phyloP scores from a whole-genome alignment of 2,797 vertebrate species.

The Scyliorhinus canicula region DNA sequence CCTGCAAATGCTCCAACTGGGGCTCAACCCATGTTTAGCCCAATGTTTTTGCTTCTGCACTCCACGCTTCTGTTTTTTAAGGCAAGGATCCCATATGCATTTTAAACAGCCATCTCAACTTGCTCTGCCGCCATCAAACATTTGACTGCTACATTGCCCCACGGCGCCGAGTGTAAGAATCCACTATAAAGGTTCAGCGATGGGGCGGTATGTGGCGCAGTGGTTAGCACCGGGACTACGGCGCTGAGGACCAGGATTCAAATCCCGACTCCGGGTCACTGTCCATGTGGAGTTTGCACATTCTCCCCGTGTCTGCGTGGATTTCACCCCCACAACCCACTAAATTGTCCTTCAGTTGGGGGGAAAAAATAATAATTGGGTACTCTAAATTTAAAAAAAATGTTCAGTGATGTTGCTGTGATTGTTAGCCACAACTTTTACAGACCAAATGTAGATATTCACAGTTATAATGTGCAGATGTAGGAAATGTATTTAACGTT shows the following conservation, averaged over 20 bases:
- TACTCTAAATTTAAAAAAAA: too few species aligned
- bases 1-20: not conserved
- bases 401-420: too few species aligned
- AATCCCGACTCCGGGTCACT: too few species aligned
- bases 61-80: not conserved
- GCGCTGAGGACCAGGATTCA: too few species aligned
- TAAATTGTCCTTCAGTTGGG: too few species aligned
- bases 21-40: not conserved
- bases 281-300: too few species aligned
- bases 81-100: not conserved
- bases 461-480: not conserved
- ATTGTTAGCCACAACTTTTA: not conserved
- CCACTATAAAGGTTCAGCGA: not conserved
- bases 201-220: too few species aligned
- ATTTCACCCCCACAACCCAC: too few species aligned
- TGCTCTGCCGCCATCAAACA: not conserved
- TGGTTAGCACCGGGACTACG: too few species aligned
- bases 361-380: too few species aligned
- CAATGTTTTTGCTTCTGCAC: not conserved
- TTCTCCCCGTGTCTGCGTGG: too few species aligned
- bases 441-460: not conserved
- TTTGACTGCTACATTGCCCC: not conserved
- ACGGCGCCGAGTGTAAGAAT: too few species aligned
- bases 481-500: not conserved
- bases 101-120: not conserved